Base-by-base conservation (phyloP, 1,140 invertebrate genomes). In the Drosophila sp. region DNA sequence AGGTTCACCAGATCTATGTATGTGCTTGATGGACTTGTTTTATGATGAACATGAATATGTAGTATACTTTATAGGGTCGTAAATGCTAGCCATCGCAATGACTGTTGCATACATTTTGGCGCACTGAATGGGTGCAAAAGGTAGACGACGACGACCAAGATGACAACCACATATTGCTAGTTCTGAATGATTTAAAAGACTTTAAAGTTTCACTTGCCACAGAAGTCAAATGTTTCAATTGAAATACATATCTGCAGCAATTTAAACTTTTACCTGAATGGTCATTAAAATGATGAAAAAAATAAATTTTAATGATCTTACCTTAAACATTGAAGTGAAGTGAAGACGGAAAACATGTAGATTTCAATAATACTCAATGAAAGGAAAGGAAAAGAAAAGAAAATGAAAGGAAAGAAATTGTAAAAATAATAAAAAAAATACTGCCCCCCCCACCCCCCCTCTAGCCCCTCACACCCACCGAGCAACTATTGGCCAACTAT, bases 401-500 rank as follows among this genome's bases (percentile, higher is more conserved):
- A 69, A 68, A 77, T 62, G 38, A 61, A 47, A 38, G 35, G 35
- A 38, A 38, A 2, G 33, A 8, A 35, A 6, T 35, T 35, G 33
- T 8, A 35, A 35, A 6, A 35, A 35, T 17, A 17, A 17, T 17
- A 17, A 17, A 17, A 17, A 17, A 17, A 17, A 17, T 17, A 17
- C 17, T 17, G 17, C 33, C 10, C 10, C 7, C 10, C 8, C 7
- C 33, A 35, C 7, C 7, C 8, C 33, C 10, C 33, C 4, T 33
- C 2, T 2, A 5, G 1, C 32, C 7, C 32, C 32, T 33, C 7
- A 6, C 2, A 4, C 33, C 35, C 0, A 8, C 35, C 8, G 3
- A 2, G 38, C 68, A 10, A 35, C 30, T 76, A 58, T 35, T 76
- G 40, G 29, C 17, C 10, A 32, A 72, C 40, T 80, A 71, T 76